Evolutionary conservation across 2,113 vertebrate genomes (phyloP).

Genomic region (Hystrix cristata): DNA sequence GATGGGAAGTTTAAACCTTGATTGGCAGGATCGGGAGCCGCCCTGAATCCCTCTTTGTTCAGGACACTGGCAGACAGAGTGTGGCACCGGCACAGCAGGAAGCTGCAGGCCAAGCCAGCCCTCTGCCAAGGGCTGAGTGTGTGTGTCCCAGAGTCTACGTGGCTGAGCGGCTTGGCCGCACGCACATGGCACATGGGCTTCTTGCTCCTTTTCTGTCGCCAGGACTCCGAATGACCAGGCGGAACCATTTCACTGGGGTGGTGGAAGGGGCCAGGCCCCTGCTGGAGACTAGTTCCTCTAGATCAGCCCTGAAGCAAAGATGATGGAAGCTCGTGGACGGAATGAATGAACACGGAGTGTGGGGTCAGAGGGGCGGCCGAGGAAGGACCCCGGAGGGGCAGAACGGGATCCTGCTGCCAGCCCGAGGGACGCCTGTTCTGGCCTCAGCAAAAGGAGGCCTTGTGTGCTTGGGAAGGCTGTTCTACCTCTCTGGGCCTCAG

Average conservation of each 20-base stretch:
- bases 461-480: background rate
- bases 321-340: background rate
- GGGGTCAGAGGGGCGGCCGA: background rate
- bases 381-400: background rate
- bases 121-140: background rate
- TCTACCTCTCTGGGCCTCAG: background rate
- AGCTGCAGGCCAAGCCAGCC: constrained; percentile 4
- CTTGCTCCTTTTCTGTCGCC: background rate
- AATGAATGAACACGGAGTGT: background rate
- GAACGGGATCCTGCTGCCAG: background rate
- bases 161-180: background rate
- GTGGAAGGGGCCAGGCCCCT: background rate
- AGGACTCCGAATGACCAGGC: background rate
- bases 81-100: background rate
- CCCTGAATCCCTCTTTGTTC: constrained; percentile 45
- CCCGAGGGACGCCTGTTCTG: background rate
- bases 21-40: background rate
- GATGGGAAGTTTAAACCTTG: constrained; percentile 52
- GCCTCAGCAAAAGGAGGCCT: background rate
- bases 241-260: background rate
- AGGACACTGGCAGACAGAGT: constrained; percentile 49
- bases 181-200: background rate
- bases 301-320: background rate
- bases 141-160: background rate
- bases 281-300: background rate